Conservation (phyloP, 2,888 invertebrate genomes). For the Leptopilina drosophilae region DNA sequence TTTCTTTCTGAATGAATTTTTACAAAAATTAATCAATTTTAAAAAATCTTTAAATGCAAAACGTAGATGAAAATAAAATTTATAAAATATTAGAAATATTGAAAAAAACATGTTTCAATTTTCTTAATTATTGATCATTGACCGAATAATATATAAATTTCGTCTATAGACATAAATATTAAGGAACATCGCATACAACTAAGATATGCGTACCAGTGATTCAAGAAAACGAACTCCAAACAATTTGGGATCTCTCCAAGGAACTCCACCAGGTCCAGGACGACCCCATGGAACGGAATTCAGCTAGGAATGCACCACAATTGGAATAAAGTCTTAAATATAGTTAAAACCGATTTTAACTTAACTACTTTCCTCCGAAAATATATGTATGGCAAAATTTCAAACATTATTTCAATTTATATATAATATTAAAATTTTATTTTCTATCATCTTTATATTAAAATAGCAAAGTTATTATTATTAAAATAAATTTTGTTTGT, state of each 20-base stretch:
- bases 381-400: background rate
- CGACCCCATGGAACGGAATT: slow-evolving; percentile 82
- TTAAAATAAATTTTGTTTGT: too few relatives aligned
- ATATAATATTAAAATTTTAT: too few relatives aligned
- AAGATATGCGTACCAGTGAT: slow-evolving; percentile 83
- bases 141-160: background rate
- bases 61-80: too few relatives aligned
- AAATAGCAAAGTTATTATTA: too few relatives aligned
- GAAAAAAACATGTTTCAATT: background rate
- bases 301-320: slow-evolving; percentile 51
- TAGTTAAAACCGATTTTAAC: background rate
- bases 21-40: background rate
- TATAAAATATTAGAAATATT: too few relatives aligned
- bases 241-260: slow-evolving; percentile 86
- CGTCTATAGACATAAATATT: background rate
- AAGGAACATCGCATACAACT: slow-evolving; percentile 26
- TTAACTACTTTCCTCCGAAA: background rate
- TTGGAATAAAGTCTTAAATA: slow-evolving; percentile 19
- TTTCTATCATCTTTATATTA: background rate
- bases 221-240: slow-evolving; percentile 86
- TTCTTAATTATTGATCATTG: background rate
- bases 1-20: background rate
- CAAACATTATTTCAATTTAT: slow-evolving; percentile 1
- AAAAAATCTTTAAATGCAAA: too few relatives aligned
- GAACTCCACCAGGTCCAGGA: slow-evolving; percentile 84